Base-by-base conservation (phyloP, 2,888 invertebrate species). In the Pristionchus mayeri region DNA sequence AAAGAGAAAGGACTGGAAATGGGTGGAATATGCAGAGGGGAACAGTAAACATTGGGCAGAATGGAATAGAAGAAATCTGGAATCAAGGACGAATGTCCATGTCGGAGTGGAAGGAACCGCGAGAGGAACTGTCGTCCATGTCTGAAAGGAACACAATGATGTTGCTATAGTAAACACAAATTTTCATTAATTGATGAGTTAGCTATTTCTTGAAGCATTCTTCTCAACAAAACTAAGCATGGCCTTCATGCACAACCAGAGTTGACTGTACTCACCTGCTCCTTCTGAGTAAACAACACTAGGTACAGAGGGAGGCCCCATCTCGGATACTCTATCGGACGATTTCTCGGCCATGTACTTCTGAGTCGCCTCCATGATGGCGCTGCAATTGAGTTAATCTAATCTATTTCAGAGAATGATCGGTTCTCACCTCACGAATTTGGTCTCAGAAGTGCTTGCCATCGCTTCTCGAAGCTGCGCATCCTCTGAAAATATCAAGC, bases 221-320 rank as follows among this genome's bases (percentile, higher is more conserved):
- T 44, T 13, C 44, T 44, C 44, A 44, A 9, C 4, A 34, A 27
- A 67, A 34, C 30, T 67, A 11, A 34, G 6, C 16, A 27, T 16
- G 27, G 30, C 67, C 18, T 24, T n/a, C 6, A n/a, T 30, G 4
- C 18, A 27, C 34, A 6, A 67, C 67, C 9, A 16, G 34, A n/a
- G n/a, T 11, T n/a, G 16, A n/a, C n/a, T n/a, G n/a, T 9, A 7
- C 79, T 24, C 34, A 82, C 81, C 81, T 44, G 63, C 81, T 37
- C 52, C 81, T 27, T 82, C 81, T 0, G 40, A 34, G 54, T 71
- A 71, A 13, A 24, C 44, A 50, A 54, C 21, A 34, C 27, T 30
- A n/a, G 83, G 83, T 16, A 83, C 83, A 11, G 83, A 83, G 6
- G 83, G 83, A 21, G 83, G 83, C 6, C 83, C 83, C 83, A 83